Evolutionary conservation across 2,888 invertebrate genomes (phyloP).

Genomic region (Polydrusus cervinus): DNA sequence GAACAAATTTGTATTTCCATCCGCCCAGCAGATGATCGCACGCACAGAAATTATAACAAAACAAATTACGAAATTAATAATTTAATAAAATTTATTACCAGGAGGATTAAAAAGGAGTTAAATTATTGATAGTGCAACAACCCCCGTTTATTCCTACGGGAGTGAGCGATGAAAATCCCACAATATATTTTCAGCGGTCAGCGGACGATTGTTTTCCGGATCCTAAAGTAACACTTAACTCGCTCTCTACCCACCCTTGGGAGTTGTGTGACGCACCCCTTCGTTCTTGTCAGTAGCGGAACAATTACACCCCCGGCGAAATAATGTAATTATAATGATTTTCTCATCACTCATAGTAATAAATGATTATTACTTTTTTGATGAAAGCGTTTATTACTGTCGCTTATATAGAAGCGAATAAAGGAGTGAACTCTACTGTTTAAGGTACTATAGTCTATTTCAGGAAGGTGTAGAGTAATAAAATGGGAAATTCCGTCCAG

Average conservation of each 20-base stretch:
- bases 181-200: constrained; percentile 50
- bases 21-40: constrained; percentile 22
- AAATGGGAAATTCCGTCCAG: too few species aligned
- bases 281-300: constrained; percentile 33
- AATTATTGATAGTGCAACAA: constrained; percentile 43
- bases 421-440: too few species aligned
- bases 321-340: constrained; percentile 44
- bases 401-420: too few species aligned
- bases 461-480: too few species aligned
- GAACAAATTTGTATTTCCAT: constrained; percentile 22
- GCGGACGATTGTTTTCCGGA: constrained; percentile 47
- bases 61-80: constrained; percentile 42
- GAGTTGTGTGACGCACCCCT: constrained; percentile 43
- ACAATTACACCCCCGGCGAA: constrained; percentile 33
- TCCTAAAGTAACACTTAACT: constrained; percentile 50
- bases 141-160: constrained; percentile 30
- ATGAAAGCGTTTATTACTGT: neutral
- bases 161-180: constrained; percentile 43
- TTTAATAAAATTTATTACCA: constrained; percentile 41
- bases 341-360: constrained; percentile 34
- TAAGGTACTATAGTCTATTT: too few species aligned
- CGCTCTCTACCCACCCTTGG: constrained; percentile 34
- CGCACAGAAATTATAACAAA: constrained; percentile 33
- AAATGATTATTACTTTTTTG: constrained; percentile 15
- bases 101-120: constrained; percentile 36